Base-by-base conservation (phyloP, 2,113 vertebrate species). In the Protomyctophum bolini region DNA sequence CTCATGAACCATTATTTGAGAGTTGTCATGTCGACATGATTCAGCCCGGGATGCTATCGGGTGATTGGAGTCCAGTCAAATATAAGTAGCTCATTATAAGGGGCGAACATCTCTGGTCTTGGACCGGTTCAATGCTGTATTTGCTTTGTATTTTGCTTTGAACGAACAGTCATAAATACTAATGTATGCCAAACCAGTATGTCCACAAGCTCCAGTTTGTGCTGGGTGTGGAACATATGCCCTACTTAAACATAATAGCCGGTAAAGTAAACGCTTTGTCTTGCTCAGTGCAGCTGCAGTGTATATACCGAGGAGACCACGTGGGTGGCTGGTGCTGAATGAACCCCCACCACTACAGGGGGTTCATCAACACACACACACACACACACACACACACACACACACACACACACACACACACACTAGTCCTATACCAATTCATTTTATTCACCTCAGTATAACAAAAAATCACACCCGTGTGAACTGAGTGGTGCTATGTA, bases 241-340 rank as follows among this genome's bases (percentile, higher is more conserved):
- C 48, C 73, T 60, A 10, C 54, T 72, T 54, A 45, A 64, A 59
- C 15, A 73, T 69, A 68, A 76, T 12, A 8, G 49, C 41, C 50
- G 10, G 49, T 33, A 45, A 41, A 21, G 21, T 63, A 61, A 71
- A 67, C 29, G 56, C 14, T 58, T 62, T 83, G 63, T 71, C 62
- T 69, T 69, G 49, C 61, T 65, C 58, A 52, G 10, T 71, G 68
- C 75, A 84, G 82, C 83, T 82, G 79, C 54, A 74, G 15, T 62
- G 64, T 21, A 21, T 21, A 21, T 47, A 56, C 51, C 41, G 29
- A 55, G 62, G 66, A 41, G 63, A 46, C 62, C 73, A 65, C 8
- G 11, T 58, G 62, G 54, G 56, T 6, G 50, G 77, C 83, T 86
- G 85, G 81, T 84, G 87, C 81, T n/a, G n/a, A n/a, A n/a, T n/a